These are phyloP conservation scores for Nestor notabilis DNA, from an alignment of 2,113 vertebrate species.

Conservation along the genomic window DNA sequence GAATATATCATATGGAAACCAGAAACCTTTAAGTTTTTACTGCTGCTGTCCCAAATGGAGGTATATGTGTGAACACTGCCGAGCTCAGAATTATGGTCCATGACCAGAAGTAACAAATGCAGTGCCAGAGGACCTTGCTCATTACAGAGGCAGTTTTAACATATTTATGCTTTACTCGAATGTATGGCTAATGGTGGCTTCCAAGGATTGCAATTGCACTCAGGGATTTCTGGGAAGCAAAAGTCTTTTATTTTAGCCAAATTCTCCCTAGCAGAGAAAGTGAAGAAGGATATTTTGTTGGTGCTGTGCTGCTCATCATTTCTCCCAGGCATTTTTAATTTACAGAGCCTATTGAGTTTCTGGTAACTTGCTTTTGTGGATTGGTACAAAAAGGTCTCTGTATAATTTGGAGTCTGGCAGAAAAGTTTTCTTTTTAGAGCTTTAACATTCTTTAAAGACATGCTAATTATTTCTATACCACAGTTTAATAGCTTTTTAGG, in stretches of 20 bases:
- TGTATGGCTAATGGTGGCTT: background rate
- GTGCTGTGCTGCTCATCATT: background rate
- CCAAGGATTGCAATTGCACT: background rate
- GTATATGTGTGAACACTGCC: background rate
- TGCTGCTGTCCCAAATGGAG: slow-evolving; percentile 4
- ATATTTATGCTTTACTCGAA: background rate
- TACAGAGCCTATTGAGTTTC: background rate
- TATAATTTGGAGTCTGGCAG: background rate
- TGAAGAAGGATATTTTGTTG: background rate
- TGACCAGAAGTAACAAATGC: slow-evolving; percentile 2
- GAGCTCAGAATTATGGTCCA: slow-evolving; percentile 11
- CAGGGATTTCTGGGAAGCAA: background rate
- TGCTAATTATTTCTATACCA: background rate
- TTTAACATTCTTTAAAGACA: background rate
- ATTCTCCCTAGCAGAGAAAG: background rate
- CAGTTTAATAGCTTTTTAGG: background rate
- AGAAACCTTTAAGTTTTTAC: slow-evolving; percentile 26
- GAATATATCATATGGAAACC: slow-evolving; percentile 24
- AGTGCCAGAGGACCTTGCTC: background rate
- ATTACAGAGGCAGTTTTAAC: background rate
- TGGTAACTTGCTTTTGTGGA: background rate
- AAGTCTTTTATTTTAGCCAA: background rate
- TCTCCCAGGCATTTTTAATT: background rate
- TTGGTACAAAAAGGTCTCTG: background rate
- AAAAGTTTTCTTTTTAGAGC: background rate